Evolutionary conservation across 2,113 vertebrate species (phyloP).

Genomic region (Numenius arquata): DNA sequence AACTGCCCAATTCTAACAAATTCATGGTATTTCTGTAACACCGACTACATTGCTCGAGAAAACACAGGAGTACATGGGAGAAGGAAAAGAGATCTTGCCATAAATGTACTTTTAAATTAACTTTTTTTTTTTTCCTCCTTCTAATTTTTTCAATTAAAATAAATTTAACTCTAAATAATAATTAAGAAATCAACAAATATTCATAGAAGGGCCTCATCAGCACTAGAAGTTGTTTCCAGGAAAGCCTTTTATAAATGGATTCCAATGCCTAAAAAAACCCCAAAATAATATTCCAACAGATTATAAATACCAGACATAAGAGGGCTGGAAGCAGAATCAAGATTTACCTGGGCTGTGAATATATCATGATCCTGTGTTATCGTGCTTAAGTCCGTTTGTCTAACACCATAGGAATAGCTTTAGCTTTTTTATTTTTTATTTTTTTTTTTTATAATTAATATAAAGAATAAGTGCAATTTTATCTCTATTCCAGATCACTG

Average conservation of each 20-base stretch:
- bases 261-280: background rate
- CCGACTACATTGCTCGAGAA: background rate
- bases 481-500: background rate
- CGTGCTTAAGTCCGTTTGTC: constrained; percentile 20
- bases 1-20: background rate
- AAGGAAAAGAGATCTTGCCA: background rate
- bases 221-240: constrained; percentile 27
- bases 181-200: constrained; percentile 43
- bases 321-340: constrained; percentile 46
- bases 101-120: constrained; percentile 26
- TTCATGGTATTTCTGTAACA: background rate
- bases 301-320: constrained; percentile 38
- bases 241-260: constrained; percentile 46
- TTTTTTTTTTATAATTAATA: constrained; percentile 67
- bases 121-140: background rate
- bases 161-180: constrained; percentile 61
- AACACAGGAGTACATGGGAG: background rate
- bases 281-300: background rate
- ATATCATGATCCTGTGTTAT: constrained; percentile 39
- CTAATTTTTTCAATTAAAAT: constrained; percentile 11
- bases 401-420: constrained; percentile 65
- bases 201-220: constrained; percentile 16
- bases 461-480: constrained; percentile 86
- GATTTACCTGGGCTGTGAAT: constrained; percentile 48
- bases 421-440: background rate